Conservation (phyloP, 2,888 invertebrate species). For the Agrotis puta region DNA sequence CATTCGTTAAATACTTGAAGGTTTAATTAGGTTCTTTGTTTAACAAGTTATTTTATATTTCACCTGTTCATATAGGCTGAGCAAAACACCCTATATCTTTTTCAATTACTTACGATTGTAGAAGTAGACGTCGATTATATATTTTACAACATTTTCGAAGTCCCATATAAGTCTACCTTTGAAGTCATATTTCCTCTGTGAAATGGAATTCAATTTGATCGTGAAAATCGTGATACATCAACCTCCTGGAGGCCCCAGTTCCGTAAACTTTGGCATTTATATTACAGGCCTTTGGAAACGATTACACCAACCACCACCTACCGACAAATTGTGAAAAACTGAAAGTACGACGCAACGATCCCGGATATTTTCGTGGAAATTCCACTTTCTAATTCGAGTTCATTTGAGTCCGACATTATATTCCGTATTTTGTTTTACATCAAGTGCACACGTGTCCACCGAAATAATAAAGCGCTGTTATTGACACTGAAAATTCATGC, state of each 20-base stretch:
- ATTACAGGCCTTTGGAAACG: conserved; percentile 48
- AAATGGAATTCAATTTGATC: conserved; percentile 57
- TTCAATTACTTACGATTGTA: neutral
- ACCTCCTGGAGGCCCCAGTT: conserved; percentile 22
- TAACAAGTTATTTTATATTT: neutral
- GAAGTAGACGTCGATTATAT: conserved; percentile 8
- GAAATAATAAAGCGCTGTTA: neutral
- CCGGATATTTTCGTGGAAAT: neutral
- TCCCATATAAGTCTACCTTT: conserved; percentile 19
- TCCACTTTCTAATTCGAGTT: neutral
- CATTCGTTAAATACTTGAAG: conserved; percentile 6
- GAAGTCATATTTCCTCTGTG: conserved; percentile 37
- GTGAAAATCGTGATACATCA: conserved; percentile 46
- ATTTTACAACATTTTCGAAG: conserved; percentile 16
- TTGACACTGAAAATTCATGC: neutral
- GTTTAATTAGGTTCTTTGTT: conserved; percentile 1
- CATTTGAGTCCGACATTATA: neutral
- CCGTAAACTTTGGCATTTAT: conserved; percentile 50
- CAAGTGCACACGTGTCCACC: neutral
- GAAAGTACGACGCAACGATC: conserved; percentile 4
- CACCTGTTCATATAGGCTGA: neutral
- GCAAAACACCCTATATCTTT: neutral
- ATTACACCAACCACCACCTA: conserved; percentile 27
- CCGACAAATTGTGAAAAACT: conserved; percentile 31
- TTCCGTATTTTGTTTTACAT: neutral